Evolutionary conservation across 2,888 invertebrate species (phyloP).

Genomic region (Nomada ferruginata): DNA sequence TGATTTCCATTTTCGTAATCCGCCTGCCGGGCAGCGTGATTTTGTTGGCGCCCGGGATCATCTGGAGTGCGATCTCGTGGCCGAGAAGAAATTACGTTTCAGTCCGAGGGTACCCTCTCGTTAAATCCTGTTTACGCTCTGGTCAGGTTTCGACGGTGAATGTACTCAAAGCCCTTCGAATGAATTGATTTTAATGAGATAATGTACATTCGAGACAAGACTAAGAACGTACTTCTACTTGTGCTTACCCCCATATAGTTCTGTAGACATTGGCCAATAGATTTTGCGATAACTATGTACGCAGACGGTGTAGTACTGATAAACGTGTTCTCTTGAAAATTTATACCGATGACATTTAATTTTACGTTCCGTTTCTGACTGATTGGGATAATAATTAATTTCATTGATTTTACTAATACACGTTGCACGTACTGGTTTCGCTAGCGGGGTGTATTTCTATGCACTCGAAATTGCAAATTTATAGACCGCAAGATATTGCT

Average conservation of each 20-base stretch:
- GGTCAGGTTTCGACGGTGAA: background rate
- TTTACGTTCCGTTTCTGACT: too few relatives aligned
- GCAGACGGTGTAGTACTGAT: too few relatives aligned
- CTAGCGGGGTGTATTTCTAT: too few relatives aligned
- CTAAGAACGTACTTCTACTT: background rate
- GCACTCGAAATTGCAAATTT: too few relatives aligned
- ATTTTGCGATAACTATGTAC: background rate
- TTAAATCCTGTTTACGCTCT: slow-evolving; percentile 4
- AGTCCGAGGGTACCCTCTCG: background rate
- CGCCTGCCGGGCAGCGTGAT: slow-evolving; percentile 18
- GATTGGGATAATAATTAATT: too few relatives aligned
- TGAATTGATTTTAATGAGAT: slow-evolving; percentile 22
- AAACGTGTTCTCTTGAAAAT: too few relatives aligned
- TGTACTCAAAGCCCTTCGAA: background rate
- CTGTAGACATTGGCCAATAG: too few relatives aligned
- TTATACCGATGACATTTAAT: too few relatives aligned
- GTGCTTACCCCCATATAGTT: too few relatives aligned
- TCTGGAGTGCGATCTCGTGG: slow-evolving; percentile 16
- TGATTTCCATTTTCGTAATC: slow-evolving; percentile 72
- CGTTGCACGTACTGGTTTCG: too few relatives aligned
- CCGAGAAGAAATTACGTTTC: slow-evolving; percentile 21
- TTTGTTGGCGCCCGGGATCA: slow-evolving; percentile 20
- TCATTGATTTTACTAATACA: too few relatives aligned
- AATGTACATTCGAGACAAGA: background rate
- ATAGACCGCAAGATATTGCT: too few relatives aligned